These are phyloP conservation scores for Lycopodina hypogea DNA, from an alignment of 37 sponge, comb jelly and placozoan genomes.

Conservation along the genomic window DNA sequence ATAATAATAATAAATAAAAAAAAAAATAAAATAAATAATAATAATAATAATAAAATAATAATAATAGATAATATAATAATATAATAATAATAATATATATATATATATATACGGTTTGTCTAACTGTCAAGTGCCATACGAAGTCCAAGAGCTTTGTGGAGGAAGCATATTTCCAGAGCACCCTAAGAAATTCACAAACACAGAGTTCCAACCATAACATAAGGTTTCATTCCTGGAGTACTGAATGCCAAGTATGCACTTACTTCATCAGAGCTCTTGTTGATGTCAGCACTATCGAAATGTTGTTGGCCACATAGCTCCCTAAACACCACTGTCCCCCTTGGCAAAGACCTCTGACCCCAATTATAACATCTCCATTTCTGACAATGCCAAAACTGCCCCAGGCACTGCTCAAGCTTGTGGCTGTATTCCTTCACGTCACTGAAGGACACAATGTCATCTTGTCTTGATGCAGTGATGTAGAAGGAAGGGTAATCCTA, in stretches of 20 bases:
- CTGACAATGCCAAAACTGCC: background rate
- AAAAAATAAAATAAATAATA: background rate
- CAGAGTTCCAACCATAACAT: no score
- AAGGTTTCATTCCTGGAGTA: no score
- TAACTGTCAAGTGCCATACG: no score
- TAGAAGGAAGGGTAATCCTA: conserved; percentile 42
- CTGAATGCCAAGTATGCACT: background rate
- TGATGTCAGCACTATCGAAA: background rate
- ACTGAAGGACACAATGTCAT: conserved; percentile 17
- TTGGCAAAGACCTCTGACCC: background rate
- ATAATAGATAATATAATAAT: background rate
- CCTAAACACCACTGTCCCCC: conserved; percentile 1
- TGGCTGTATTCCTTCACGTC: conserved; percentile 19
- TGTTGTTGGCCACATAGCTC: background rate
- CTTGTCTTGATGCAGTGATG: conserved; percentile 17
- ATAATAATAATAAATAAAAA: background rate
- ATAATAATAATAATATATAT: background rate
- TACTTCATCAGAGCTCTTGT: background rate
- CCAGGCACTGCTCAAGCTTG: conserved; percentile 1
- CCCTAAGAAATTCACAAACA: background rate
- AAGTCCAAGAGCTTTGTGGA: background rate
- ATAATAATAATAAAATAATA: background rate
- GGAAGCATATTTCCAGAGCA: background rate
- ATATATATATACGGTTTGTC: background rate
- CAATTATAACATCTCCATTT: background rate